Conservation (phyloP, 2,888 invertebrate genomes). For the Teleiodes luculella region DNA sequence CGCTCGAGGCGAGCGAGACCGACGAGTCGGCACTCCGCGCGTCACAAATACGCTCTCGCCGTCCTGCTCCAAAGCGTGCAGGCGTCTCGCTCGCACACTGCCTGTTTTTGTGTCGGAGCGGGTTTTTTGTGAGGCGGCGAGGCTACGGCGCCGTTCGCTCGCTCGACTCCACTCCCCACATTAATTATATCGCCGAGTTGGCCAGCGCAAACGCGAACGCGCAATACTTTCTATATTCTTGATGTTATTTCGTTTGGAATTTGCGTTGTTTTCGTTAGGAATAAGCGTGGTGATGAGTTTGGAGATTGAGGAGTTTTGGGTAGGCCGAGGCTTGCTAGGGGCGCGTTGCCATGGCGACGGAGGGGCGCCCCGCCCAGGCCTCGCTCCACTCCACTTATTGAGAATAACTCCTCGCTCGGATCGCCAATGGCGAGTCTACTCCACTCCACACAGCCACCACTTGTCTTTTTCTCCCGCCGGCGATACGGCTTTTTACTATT, state of each 20-base stretch:
- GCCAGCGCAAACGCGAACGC: slow-evolving; percentile 63
- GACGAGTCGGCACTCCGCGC: slow-evolving; percentile 26
- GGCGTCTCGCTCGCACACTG: slow-evolving; percentile 58
- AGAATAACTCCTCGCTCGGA: slow-evolving; percentile 49
- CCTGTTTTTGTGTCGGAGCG: slow-evolving; percentile 77
- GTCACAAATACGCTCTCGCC: slow-evolving; percentile 68
- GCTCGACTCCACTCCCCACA: slow-evolving; percentile 67
- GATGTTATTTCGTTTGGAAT: slow-evolving; percentile 43
- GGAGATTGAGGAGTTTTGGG: neutral
- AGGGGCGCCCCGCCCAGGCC: slow-evolving; percentile 63
- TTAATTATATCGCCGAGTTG: slow-evolving; percentile 74
- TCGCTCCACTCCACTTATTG: slow-evolving; percentile 48
- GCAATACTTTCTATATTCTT: slow-evolving; percentile 73
- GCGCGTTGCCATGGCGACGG: slow-evolving; percentile 64
- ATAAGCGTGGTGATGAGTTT: neutral
- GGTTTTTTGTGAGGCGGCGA: slow-evolving; percentile 72
- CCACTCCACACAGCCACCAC: slow-evolving; percentile 16
- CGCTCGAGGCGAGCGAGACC: slow-evolving; percentile 71
- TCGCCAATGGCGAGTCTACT: slow-evolving; percentile 50
- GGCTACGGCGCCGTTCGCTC: slow-evolving; percentile 62
- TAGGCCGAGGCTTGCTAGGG: slow-evolving; percentile 34
- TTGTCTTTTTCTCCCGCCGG: slow-evolving; percentile 28
- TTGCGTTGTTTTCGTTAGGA: slow-evolving; percentile 13
- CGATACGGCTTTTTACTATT: slow-evolving; percentile 15
- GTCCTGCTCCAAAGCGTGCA: slow-evolving; percentile 51